Conservation (phyloP, 2,797 vertebrate genomes). For the Rhodeus uyekii region DNA sequence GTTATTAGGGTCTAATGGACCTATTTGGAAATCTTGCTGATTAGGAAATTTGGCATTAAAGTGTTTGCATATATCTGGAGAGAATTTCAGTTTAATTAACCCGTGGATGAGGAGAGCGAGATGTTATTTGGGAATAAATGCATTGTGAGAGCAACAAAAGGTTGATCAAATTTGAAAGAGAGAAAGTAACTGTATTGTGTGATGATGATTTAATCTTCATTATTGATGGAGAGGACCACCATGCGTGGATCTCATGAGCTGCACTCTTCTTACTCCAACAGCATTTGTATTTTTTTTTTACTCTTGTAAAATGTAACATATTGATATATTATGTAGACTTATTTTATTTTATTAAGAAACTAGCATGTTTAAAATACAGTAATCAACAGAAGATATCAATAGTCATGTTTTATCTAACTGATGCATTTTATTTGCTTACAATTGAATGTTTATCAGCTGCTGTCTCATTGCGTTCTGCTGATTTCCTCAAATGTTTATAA, state of each 20-base stretch:
- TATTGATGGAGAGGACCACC: not conserved
- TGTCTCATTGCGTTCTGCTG: not conserved
- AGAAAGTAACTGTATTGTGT: not conserved
- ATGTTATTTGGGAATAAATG: not conserved
- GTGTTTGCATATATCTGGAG: conserved; percentile 37
- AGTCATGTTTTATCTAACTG: not conserved
- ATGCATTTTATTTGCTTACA: not conserved
- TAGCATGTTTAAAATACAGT: not conserved
- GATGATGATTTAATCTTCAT: conserved; percentile 1
- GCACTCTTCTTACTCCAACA: not conserved
- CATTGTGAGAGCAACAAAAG: conserved; percentile 9
- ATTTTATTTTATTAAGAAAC: not conserved
- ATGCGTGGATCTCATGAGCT: not conserved
- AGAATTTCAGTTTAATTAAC: conserved; percentile 24
- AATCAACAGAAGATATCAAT: not conserved
- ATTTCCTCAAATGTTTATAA: not conserved
- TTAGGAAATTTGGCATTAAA: conserved; percentile 74
- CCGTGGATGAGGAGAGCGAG: not conserved
- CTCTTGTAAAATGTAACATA: not conserved
- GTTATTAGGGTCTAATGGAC: conserved; percentile 73
- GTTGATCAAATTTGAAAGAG: not conserved
- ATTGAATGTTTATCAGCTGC: not conserved
- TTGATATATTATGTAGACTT: not conserved
- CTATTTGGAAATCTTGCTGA: conserved; percentile 68
- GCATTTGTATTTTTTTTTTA: not conserved